These are phyloP conservation scores for Anthophora plumipes DNA, from an alignment of 2,888 invertebrate genomes.

Conservation along the genomic window DNA sequence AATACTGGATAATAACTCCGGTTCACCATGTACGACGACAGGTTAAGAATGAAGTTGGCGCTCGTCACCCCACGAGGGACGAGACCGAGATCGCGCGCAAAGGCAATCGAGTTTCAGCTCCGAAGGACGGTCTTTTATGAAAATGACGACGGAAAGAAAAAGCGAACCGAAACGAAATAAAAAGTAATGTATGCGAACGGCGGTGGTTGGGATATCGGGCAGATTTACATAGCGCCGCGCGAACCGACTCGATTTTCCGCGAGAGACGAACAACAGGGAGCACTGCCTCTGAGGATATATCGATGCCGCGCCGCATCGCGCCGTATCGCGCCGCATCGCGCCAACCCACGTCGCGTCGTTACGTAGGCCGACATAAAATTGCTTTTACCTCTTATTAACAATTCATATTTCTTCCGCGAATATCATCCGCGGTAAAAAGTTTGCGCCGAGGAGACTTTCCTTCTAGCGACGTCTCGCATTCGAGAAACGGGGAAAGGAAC, in stretches of 20 bases:
- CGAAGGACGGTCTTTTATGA: slow-evolving; percentile 77
- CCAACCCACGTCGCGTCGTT: slow-evolving; percentile 72
- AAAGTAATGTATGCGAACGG: slow-evolving; percentile 82
- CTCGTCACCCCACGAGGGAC: neutral
- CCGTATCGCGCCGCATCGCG: too few relatives aligned
- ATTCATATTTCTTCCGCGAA: slow-evolving; percentile 83
- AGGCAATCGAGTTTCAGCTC: slow-evolving; percentile 55
- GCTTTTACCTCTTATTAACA: slow-evolving; percentile 84
- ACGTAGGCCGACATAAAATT: slow-evolving; percentile 83
- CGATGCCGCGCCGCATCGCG: too few relatives aligned
- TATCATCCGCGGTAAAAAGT: slow-evolving; percentile 81
- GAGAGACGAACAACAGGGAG: slow-evolving; percentile 56
- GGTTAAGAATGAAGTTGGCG: too few relatives aligned
- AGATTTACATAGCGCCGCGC: slow-evolving; percentile 78
- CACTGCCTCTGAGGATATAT: slow-evolving; percentile 76
- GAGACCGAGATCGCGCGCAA: neutral
- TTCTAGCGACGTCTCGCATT: slow-evolving; percentile 1
- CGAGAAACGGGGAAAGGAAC: neutral
- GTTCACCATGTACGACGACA: too few relatives aligned
- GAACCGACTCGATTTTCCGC: slow-evolving; percentile 37
- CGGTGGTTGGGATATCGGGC: slow-evolving; percentile 57
- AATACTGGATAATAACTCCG: too few relatives aligned
- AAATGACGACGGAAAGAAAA: slow-evolving; percentile 81
- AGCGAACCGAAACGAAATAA: slow-evolving; percentile 81
- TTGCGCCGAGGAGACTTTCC: slow-evolving; percentile 78